Evolutionary conservation across 2,888 invertebrate genomes (phyloP).

Genomic region (Bombylius major): DNA sequence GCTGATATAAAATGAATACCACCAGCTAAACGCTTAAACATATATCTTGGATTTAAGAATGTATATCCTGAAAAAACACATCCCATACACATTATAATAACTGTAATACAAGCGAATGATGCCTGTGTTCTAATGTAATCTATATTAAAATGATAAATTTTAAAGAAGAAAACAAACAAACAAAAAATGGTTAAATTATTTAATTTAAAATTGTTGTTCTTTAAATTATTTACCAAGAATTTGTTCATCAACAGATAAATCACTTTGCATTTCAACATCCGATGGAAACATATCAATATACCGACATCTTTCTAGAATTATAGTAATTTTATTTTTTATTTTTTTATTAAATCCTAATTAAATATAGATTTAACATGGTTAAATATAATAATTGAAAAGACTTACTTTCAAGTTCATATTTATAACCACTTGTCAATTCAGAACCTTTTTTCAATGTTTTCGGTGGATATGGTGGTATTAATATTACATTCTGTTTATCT

Average conservation of each 20-base stretch:
- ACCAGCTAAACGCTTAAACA: constrained; percentile 76
- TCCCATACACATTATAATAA: constrained; percentile 70
- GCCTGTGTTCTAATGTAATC: constrained; percentile 75
- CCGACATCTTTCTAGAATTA: constrained; percentile 42
- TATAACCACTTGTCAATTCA: constrained; percentile 23
- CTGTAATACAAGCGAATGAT: constrained; percentile 69
- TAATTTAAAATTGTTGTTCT: background rate
- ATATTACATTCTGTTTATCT: constrained; percentile 25
- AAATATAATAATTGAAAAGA: background rate
- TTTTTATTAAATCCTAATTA: too few relatives aligned
- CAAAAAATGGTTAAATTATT: background rate
- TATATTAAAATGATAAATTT: constrained; percentile 34
- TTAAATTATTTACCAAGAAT: constrained; percentile 40
- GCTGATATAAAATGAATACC: constrained; percentile 77
- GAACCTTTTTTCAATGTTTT: constrained; percentile 18
- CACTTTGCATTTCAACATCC: constrained; percentile 38
- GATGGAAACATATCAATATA: constrained; percentile 50
- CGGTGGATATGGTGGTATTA: constrained; percentile 32
- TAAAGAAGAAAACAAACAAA: background rate
- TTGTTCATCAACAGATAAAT: constrained; percentile 42
- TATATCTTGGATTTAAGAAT: constrained; percentile 71
- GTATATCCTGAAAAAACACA: constrained; percentile 73
- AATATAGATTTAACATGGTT: too few relatives aligned
- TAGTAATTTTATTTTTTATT: background rate
- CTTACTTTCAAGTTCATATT: constrained; percentile 28